Evolutionary conservation across 2,888 invertebrate genomes (phyloP).

Genomic region (Notodonta dromedarius): DNA sequence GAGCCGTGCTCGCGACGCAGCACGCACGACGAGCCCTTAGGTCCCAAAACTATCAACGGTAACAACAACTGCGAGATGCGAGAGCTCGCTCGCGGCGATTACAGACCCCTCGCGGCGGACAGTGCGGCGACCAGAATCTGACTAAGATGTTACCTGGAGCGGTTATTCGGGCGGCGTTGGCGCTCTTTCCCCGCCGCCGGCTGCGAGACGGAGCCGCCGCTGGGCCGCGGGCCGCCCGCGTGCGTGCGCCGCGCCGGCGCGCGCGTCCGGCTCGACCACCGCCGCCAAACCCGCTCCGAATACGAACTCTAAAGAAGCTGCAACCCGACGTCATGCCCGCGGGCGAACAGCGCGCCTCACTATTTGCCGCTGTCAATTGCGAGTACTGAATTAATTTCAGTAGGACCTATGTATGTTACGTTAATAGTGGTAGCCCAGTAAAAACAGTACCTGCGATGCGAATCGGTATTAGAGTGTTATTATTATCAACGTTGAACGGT

Average conservation of each 20-base stretch:
- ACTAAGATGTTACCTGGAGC: slow-evolving; percentile 91
- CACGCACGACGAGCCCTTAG: slow-evolving; percentile 76
- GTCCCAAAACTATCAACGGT: slow-evolving; percentile 87
- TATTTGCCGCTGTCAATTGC: slow-evolving; percentile 57
- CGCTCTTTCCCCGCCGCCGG: slow-evolving; percentile 77
- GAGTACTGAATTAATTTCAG: slow-evolving; percentile 48
- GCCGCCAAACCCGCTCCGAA: slow-evolving; percentile 81
- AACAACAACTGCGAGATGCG: slow-evolving; percentile 92
- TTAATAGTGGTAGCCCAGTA: slow-evolving; percentile 49
- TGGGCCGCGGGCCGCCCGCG: slow-evolving; percentile 52
- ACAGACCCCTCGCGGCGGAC: slow-evolving; percentile 79
- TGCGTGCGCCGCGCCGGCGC: slow-evolving; percentile 57
- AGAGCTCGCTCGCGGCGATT: slow-evolving; percentile 85
- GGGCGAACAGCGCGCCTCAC: slow-evolving; percentile 11
- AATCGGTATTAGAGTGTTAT: slow-evolving; percentile 49
- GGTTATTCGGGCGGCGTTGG: slow-evolving; percentile 86
- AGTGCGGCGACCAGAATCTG: slow-evolving; percentile 86
- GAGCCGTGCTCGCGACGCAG: slow-evolving; percentile 75
- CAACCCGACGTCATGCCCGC: slow-evolving; percentile 19
- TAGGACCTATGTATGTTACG: slow-evolving; percentile 54
- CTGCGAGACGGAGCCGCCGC: slow-evolving; percentile 66
- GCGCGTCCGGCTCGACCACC: slow-evolving; percentile 73
- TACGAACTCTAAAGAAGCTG: slow-evolving; percentile 69
- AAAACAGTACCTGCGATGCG: slow-evolving; percentile 48
- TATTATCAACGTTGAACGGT: slow-evolving; percentile 46